A percentile compares a stretch with the other conserved stretches of the same genome.
These are phyloP conservation scores for Macroglossus sobrinus DNA, from an alignment of 2,113 vertebrate species.

Conservation along the genomic window DNA sequence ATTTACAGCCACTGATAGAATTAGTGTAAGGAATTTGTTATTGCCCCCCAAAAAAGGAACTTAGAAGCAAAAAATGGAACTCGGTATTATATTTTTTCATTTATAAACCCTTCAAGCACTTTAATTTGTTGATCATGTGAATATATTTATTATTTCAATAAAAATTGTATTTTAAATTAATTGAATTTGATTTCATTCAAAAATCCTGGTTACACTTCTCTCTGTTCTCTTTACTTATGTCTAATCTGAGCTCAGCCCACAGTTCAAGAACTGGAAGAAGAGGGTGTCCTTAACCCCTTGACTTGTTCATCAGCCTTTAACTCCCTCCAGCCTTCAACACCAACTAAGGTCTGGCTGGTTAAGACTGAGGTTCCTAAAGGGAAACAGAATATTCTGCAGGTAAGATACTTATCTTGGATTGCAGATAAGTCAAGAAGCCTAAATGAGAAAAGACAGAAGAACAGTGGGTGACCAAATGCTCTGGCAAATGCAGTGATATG, in stretches of 20 bases:
- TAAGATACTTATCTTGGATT: background rate
- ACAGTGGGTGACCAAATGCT: background rate
- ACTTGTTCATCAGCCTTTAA: background rate
- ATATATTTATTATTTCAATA: background rate
- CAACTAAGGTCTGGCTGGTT: background rate
- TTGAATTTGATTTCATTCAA: background rate
- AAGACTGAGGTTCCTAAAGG: background rate
- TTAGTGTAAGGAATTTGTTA: background rate
- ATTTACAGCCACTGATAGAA: background rate
- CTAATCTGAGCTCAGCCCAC: background rate
- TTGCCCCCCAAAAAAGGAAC: background rate
- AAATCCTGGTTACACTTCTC: background rate
- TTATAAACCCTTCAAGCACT: background rate
- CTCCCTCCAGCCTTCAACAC: background rate
- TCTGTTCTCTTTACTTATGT: background rate
- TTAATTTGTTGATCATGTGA: background rate
- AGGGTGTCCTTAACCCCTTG: background rate
- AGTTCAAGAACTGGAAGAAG: background rate
- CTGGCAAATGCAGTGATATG: background rate
- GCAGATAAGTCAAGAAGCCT: background rate
- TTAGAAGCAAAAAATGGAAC: background rate
- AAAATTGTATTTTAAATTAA: background rate
- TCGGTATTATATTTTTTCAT: background rate
- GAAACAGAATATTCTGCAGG: background rate
- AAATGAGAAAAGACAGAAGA: background rate